These are phyloP conservation scores for Phalera bucephala DNA, from an alignment of 2,888 invertebrate species.

Conservation along the genomic window DNA sequence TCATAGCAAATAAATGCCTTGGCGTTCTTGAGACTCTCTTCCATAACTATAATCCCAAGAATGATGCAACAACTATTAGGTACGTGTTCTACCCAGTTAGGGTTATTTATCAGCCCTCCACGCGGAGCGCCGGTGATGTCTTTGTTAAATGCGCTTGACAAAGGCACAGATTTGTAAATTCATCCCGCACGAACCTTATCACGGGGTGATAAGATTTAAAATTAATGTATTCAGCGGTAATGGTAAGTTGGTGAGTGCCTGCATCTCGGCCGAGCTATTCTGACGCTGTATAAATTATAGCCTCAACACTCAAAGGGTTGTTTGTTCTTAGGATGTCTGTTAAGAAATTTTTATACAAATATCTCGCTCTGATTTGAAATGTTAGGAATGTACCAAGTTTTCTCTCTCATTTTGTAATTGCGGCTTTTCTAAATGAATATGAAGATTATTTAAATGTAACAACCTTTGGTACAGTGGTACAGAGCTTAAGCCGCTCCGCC, in stretches of 20 bases:
- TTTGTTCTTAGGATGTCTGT: conserved; percentile 1
- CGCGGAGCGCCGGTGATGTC: conserved; percentile 25
- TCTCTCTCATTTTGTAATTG: too few species aligned
- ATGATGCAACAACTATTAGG: background rate
- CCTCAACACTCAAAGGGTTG: conserved; percentile 7
- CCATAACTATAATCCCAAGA: too few species aligned
- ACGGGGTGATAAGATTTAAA: conserved; percentile 6
- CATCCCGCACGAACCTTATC: background rate
- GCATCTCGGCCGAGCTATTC: conserved; percentile 20
- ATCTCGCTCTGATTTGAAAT: background rate
- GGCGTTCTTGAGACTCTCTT: too few species aligned
- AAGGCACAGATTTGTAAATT: conserved; percentile 5
- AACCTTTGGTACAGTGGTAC: too few species aligned
- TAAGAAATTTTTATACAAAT: background rate
- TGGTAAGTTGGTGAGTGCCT: conserved; percentile 7
- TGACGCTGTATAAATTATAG: conserved; percentile 18
- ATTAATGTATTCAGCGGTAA: background rate
- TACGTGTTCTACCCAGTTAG: conserved; percentile 14
- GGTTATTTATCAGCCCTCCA: conserved; percentile 29
- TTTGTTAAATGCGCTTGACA: conserved; percentile 31
- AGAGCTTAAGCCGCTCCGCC: too few species aligned
- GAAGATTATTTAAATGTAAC: too few species aligned
- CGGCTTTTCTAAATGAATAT: too few species aligned
- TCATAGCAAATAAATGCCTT: too few species aligned
- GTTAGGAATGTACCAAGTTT: background rate